phyloP scores from a whole-genome alignment of 2,797 vertebrate species.

The Eidolon dupreanum region DNA sequence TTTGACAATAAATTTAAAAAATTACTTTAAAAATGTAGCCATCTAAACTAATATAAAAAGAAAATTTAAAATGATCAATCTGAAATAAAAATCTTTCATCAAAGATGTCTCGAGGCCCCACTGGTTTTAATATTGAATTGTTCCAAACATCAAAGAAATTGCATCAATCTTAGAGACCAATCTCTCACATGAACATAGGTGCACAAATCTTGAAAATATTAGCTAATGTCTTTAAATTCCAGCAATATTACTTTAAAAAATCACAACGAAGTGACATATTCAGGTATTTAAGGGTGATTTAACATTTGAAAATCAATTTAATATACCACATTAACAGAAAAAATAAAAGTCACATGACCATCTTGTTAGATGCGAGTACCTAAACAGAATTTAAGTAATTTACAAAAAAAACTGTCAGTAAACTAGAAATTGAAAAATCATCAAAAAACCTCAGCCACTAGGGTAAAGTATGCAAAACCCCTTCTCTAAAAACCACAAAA shows the following conservation, averaged over 20 bases:
- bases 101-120: neutral
- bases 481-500: neutral
- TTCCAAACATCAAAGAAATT: neutral
- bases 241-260: neutral
- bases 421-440: conserved; percentile 3
- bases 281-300: neutral
- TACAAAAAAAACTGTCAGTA: neutral
- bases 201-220: conserved; percentile 4
- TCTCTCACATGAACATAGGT: neutral
- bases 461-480: neutral
- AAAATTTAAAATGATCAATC: neutral
- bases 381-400: neutral
- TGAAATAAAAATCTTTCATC: neutral
- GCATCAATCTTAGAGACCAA: neutral
- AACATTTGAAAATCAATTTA: conserved; percentile 37
- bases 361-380: neutral
- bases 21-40: neutral
- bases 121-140: neutral
- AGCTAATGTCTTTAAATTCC: neutral
- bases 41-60: neutral
- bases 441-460: neutral
- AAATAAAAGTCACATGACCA: neutral
- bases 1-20: neutral
- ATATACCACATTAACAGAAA: neutral
- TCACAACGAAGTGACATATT: neutral